These are phyloP conservation scores for Saccopteryx leptura DNA, from an alignment of 2,113 vertebrate species.

Conservation along the genomic window DNA sequence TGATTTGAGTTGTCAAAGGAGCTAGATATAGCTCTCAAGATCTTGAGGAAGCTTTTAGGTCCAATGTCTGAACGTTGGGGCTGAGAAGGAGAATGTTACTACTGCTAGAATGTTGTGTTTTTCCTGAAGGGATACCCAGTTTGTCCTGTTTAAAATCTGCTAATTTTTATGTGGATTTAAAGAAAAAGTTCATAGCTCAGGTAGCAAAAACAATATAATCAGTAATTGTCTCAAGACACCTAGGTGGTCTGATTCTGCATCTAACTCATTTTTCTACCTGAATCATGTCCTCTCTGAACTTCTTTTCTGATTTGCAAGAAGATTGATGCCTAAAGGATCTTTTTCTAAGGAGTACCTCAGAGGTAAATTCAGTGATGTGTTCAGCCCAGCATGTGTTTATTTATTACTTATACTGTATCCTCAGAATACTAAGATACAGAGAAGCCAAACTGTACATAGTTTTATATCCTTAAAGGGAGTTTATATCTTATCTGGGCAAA, in stretches of 20 bases:
- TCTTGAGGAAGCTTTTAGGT: neutral
- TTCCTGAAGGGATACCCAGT: neutral
- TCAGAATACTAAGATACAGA: neutral
- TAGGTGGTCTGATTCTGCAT: neutral
- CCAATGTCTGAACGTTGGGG: neutral
- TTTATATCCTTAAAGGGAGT: neutral
- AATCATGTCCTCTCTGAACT: neutral
- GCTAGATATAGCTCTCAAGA: neutral
- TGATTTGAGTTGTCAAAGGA: neutral
- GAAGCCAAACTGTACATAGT: neutral
- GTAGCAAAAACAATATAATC: neutral
- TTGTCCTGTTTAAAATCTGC: neutral
- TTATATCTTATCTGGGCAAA: neutral
- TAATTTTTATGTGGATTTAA: neutral
- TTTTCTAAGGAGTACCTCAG: neutral
- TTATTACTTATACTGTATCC: neutral
- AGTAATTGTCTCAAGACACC: neutral
- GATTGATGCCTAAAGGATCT: neutral
- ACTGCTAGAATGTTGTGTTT: neutral
- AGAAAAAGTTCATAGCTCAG: neutral
- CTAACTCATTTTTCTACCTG: neutral
- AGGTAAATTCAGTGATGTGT: neutral
- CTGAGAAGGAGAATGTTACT: neutral
- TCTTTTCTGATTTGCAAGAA: constrained; percentile 18
- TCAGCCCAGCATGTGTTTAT: constrained; percentile 48